phyloP scores from a whole-genome alignment of 2,113 vertebrate genomes.

The Tinamus guttatus region DNA sequence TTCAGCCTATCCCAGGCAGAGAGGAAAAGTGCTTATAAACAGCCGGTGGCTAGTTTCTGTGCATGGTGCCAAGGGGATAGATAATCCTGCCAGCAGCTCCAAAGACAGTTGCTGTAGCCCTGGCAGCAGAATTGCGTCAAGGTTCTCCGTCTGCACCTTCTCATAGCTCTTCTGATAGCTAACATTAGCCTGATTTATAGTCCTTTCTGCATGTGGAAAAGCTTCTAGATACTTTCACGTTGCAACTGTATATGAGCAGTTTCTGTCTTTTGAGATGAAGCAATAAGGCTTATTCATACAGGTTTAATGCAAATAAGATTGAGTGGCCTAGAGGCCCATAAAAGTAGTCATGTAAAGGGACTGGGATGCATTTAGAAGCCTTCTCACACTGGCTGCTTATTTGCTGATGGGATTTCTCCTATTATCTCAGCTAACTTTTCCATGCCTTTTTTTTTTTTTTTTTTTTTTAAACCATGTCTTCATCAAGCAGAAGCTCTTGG shows the following conservation, averaged over 20 bases:
- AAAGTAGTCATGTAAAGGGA: not conserved
- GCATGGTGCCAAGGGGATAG: not conserved
- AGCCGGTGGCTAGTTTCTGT: not conserved
- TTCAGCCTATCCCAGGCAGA: not conserved
- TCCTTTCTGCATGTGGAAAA: not conserved
- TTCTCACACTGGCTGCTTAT: rapidly evolving
- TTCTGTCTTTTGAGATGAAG: not conserved
- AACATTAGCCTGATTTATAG: rapidly evolving
- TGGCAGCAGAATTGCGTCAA: not conserved
- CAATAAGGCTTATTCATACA: not conserved
- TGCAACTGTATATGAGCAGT: not conserved
- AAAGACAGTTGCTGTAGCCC: not conserved
- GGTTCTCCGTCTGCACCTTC: not conserved
- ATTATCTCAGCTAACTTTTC: not conserved
- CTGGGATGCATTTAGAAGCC: not conserved
- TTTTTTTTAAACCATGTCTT: not conserved
- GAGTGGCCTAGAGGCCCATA: not conserved
- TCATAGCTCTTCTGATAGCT: not conserved
- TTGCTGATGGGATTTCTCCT: not conserved
- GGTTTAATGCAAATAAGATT: not conserved
- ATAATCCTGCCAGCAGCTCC: not conserved
- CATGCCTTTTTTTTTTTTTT: not conserved
- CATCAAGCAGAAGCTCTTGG: not conserved
- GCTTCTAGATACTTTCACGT: not conserved
- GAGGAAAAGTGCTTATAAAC: not conserved